A percentile compares a stretch with the other conserved stretches of the same genome.
phyloP scores from a whole-genome alignment of 2,797 vertebrate genomes.

The Rhyacichthys aspro region DNA sequence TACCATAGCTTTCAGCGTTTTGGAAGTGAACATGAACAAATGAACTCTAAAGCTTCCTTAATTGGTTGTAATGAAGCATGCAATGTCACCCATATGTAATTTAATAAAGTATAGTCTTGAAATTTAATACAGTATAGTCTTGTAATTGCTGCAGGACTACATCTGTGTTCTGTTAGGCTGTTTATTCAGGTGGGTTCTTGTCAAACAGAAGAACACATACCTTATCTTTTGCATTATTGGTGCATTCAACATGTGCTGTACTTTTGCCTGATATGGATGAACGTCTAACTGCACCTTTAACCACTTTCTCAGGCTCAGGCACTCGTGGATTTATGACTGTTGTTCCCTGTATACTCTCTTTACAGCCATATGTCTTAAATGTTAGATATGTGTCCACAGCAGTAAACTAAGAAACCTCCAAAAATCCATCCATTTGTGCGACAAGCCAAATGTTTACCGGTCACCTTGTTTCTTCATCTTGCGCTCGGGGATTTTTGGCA shows the following conservation, averaged over 20 bases:
- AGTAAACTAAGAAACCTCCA: conserved; percentile 25
- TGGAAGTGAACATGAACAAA: background rate
- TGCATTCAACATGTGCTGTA: background rate
- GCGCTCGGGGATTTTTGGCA: conserved; percentile 17
- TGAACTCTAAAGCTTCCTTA: conserved; percentile 9
- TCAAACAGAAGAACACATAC: background rate
- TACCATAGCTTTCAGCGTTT: background rate
- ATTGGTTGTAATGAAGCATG: conserved; percentile 7
- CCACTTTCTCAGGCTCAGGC: conserved; percentile 20
- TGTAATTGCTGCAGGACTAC: background rate
- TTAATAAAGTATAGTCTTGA: conserved; percentile 2
- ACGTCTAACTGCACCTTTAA: conserved; percentile 22
- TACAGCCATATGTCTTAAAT: conserved; percentile 18
- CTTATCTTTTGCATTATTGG: conserved; percentile 4
- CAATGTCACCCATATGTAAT: conserved; percentile 11
- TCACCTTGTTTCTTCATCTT: conserved; percentile 37
- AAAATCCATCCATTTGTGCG: conserved; percentile 41
- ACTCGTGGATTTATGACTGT: conserved; percentile 30
- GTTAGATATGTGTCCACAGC: conserved; percentile 16
- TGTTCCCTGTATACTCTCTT: conserved; percentile 12
- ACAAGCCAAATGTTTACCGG: conserved; percentile 33
- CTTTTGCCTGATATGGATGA: conserved; percentile 6
- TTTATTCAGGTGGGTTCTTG: background rate
- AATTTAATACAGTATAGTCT: conserved; percentile 5
- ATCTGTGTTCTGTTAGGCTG: conserved; percentile 5